Conservation (phyloP, 1,140 invertebrate genomes). For the Ladona fulva region DNA sequence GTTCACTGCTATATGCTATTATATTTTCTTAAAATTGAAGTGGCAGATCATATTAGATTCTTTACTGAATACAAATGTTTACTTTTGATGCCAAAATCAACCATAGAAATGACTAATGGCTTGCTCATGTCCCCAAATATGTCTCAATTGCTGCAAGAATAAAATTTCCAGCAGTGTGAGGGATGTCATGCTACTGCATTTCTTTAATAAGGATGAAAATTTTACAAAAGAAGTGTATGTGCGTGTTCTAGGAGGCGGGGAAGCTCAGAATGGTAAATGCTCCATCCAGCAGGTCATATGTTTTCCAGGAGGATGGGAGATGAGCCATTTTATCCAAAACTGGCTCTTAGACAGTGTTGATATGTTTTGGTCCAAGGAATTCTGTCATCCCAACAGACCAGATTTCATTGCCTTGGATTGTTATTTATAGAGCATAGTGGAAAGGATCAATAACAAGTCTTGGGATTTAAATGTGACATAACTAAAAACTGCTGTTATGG, state of each 20-base stretch:
- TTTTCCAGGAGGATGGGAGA: neutral
- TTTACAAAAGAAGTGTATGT: conserved; percentile 13
- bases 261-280: neutral
- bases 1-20: neutral
- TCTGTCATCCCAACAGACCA: conserved; percentile 11
- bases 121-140: neutral
- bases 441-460: neutral
- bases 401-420: neutral
- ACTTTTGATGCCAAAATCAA: neutral
- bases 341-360: neutral
- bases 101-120: neutral
- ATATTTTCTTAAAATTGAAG: neutral
- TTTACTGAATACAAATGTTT: neutral
- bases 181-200: neutral
- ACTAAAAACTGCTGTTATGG: no score
- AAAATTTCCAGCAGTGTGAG: neutral
- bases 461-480: no score
- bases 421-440: neutral
- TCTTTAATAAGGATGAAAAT: neutral
- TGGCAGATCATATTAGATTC: neutral
- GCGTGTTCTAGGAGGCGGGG: neutral
- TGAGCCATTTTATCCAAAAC: conserved; percentile 2
- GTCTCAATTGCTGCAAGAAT: neutral
- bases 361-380: conserved; percentile 15
- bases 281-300: neutral